A percentile compares a stretch with the other conserved stretches of the same genome.
These are phyloP conservation scores for Drosophila nigromelanica DNA, from an alignment of 1,140 invertebrate species.

Conservation along the genomic window DNA sequence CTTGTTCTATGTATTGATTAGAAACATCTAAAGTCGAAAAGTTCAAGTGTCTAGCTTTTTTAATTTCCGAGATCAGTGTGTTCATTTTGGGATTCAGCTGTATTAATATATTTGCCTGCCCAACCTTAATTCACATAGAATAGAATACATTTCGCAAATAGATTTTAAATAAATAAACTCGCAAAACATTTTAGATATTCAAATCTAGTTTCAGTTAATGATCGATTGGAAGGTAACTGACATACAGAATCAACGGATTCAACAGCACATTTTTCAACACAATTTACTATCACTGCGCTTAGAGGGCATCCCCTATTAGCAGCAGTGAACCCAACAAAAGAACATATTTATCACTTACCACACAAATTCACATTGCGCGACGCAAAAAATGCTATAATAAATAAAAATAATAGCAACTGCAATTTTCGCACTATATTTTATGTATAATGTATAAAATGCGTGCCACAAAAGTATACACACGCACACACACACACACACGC, in stretches of 20 bases:
- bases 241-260: slow-evolving; percentile 1
- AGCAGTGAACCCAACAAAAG: slow-evolving; percentile 12
- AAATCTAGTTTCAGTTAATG: too few relatives aligned
- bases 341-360: slow-evolving; percentile 61
- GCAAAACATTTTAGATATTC: too few relatives aligned
- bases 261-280: slow-evolving; percentile 14
- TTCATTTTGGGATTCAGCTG: too few relatives aligned
- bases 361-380: slow-evolving; percentile 38
- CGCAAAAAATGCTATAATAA: slow-evolving; percentile 51
- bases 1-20: too few relatives aligned
- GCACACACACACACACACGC: slow-evolving; percentile 20
- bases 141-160: too few relatives aligned
- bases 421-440: slow-evolving; percentile 61
- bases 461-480: slow-evolving; percentile 34
- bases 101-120: too few relatives aligned
- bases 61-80: too few relatives aligned
- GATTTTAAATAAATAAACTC: too few relatives aligned
- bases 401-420: slow-evolving; percentile 63
- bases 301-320: slow-evolving; percentile 33
- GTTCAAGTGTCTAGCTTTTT: too few relatives aligned
- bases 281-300: slow-evolving; percentile 17
- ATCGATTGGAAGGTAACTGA: too few relatives aligned
- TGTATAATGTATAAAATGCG: slow-evolving; percentile 58
- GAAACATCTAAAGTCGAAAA: too few relatives aligned
- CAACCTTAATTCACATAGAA: too few relatives aligned